Base-by-base conservation (phyloP, 2,797 vertebrate genomes). In the Squalus acanthias region DNA sequence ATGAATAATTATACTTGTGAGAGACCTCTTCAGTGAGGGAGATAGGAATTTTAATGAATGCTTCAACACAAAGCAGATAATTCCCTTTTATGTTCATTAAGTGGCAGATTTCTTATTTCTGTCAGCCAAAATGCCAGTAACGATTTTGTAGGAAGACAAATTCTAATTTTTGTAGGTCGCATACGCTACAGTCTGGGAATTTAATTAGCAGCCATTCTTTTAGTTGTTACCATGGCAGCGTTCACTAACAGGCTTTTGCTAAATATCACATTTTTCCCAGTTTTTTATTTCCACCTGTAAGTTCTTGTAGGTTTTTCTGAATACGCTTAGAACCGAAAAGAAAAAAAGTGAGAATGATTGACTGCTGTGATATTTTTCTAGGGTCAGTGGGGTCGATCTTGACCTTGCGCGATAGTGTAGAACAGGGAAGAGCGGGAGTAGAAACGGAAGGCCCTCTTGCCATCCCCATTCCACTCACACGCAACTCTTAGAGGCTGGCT, bases 41-140 rank as follows among this genome's bases (percentile, higher is more conserved):
- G 29, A 63, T 60, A 91, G 88, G 88, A 91, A 91, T 91, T 63
- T 33, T 63, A 91, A 33, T 91, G 88, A 65, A 91, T 63, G 60
- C 57, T 63, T n/a, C 26, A 91, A 1, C 57, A 63, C 88, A 91
- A 91, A 65, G 87, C 57, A n/a, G 6, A 8, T 7, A 91, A 63
- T 65, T 60, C 29, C 15, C 53, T 85, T 85, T 89, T 60, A 29
- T 89, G 13, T n/a, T 63, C 5, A 5, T 13, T 65, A 91, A 63
- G 57, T n/a, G 60, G 29, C 13, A 63, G 88, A 60, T 91, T 91
- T 91, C 88, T 91, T 33, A 57, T 88, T 29, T 91, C 88, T 60
- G 53, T 33, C 33, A 6, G 13, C 57, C 88, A 65, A 91, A 63
- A 63, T 63, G 10, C 88, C 29, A 33, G 53, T 5, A 91, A 91